Evolutionary conservation across 2,113 vertebrate genomes (phyloP), one percentile per base, ranked within the genome.

Genomic region (Corythornis vintsioides): DNA sequence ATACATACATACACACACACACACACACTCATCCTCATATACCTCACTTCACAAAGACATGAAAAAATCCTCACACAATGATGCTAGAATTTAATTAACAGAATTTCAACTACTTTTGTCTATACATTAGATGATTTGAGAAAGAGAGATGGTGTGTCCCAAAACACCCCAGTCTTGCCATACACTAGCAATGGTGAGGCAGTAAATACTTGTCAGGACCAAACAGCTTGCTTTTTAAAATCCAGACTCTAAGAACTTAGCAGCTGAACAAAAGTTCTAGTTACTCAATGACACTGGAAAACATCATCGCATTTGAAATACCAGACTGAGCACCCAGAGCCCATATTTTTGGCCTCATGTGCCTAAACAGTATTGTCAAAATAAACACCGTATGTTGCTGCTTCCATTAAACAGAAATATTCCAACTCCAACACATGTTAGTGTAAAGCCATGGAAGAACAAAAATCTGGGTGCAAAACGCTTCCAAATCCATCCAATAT

Each of bases 91-190:
- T 50, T 14, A 71, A 17, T 6, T 33, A 66, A 11, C 43, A 6
- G 3, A 48, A 53, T 7, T 7, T 61, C 38, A 79, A 26, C 25
- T 47, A 13, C 11, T n/a, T 76, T 18, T 1, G 1, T 25, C 50
- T 63, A 45, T 90, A 50, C 3, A 70, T 7, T 6, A 8, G 4
- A 55, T 1, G 6, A 16, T 13, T 18, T 2, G 20, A 72, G 29
- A 31, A 5, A 50, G 5, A 31, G 7, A 50, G 5, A 67, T 3
- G 2, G 29, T 3, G 1, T 1, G 11, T 11, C 19, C 11, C n/a
- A n/a, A 72, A 89, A 71, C 29, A 80, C 4, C 2, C 7, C 76
- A 55, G 21, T 35, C 40, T 56, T 56, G 35, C 31, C 52, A 92
- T 14, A n/a, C 15, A 21, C 13, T 8, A 56, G 13, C 13, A 78